Percentiles rank a stretch among this genome's conserved stretches.
Conservation (phyloP, 2,113 vertebrate species). For the Tragelaphus buxtoni region DNA sequence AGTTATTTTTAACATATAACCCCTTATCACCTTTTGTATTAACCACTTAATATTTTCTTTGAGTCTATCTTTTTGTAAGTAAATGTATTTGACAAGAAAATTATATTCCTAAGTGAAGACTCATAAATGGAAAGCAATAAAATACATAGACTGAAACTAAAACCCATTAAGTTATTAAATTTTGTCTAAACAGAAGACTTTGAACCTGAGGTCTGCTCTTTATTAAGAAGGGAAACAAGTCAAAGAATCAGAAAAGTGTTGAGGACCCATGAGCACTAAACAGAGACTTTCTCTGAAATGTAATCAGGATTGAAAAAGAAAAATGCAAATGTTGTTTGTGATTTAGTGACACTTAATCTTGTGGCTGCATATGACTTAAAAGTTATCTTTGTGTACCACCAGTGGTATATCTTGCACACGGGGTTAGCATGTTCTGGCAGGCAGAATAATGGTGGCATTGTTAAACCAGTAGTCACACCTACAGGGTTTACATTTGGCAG, state of each 20-base stretch:
- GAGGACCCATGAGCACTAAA: neutral
- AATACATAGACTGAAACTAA: neutral
- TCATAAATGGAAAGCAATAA: neutral
- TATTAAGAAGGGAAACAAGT: neutral
- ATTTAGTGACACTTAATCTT: neutral
- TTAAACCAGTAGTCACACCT: neutral
- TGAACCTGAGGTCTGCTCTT: slow-evolving; percentile 9
- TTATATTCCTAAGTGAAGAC: neutral
- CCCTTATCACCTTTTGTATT: neutral
- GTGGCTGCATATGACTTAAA: neutral
- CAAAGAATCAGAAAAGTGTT: neutral
- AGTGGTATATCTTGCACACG: fast-evolving
- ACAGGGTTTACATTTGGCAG: neutral
- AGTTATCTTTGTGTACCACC: neutral
- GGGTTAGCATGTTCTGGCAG: neutral
- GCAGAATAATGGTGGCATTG: neutral
- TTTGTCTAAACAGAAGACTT: neutral
- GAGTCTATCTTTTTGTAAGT: neutral
- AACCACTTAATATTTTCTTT: neutral
- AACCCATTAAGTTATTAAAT: neutral
- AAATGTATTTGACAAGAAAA: slow-evolving; percentile 30
- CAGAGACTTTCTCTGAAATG: neutral
- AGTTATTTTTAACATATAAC: neutral
- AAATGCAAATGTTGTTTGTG: neutral
- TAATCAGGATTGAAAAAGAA: neutral